phyloP scores from a whole-genome alignment of 2,113 vertebrate species.

The Brachirus orientalis region DNA sequence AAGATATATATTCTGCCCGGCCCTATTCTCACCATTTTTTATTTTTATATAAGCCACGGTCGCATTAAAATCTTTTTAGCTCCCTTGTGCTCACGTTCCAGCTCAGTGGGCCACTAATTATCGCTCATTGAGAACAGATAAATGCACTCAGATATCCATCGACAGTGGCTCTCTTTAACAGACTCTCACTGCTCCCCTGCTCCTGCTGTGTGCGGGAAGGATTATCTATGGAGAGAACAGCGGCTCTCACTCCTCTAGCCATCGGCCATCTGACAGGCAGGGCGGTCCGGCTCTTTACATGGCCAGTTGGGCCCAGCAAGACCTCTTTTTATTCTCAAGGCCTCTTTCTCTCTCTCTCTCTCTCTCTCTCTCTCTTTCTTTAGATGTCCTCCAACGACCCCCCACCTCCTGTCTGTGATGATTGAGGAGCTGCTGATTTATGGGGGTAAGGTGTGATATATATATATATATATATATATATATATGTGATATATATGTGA shows the following conservation, averaged over 20 bases:
- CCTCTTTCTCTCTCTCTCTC: constrained; percentile 1
- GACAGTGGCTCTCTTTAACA: constrained; percentile 62
- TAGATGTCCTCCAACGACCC: neutral
- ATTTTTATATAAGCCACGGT: neutral
- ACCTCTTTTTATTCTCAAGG: constrained; percentile 72
- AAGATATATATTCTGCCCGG: too few relatives aligned
- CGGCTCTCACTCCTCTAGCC: constrained; percentile 59
- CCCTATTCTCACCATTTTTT: too few relatives aligned
- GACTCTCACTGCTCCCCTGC: constrained; percentile 22
- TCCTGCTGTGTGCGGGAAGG: constrained; percentile 59
- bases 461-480: too few relatives aligned
- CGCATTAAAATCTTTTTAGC: neutral
- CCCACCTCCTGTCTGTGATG: neutral
- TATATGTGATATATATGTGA: too few relatives aligned
- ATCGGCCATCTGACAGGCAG: constrained; percentile 77
- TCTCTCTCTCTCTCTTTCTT: neutral
- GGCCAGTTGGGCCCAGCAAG: constrained; percentile 89
- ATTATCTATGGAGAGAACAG: constrained; percentile 64
- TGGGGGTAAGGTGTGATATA: neutral
- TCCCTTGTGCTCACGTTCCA: neutral
- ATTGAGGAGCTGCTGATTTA: constrained; percentile 8
- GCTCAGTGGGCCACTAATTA: constrained; percentile 76
- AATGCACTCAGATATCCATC: constrained; percentile 82
- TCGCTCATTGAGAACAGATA: constrained; percentile 82
- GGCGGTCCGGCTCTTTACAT: constrained; percentile 83